Percentiles rank a stretch among this genome's conserved stretches.
These are phyloP conservation scores for Aporophyla lueneburgensis DNA, from an alignment of 2,888 invertebrate species.

Conservation along the genomic window DNA sequence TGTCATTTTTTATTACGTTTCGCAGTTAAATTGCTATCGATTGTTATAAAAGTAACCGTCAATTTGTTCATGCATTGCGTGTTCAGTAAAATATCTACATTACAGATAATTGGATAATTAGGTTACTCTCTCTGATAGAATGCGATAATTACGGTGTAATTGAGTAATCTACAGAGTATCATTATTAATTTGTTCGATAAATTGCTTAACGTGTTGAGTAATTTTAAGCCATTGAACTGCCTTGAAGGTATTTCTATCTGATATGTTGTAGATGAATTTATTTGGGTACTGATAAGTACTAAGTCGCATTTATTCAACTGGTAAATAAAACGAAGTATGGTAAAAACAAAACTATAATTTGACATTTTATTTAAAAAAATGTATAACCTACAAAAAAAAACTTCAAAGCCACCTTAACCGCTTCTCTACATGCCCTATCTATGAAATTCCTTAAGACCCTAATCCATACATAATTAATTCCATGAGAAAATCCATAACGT, in stretches of 20 bases:
- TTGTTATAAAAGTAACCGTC: constrained; percentile 30
- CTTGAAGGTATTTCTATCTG: constrained; percentile 16
- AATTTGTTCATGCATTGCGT: constrained; percentile 44
- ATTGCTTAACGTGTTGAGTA: constrained; percentile 31
- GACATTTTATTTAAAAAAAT: too few species aligned
- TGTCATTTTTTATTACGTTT: constrained; percentile 8
- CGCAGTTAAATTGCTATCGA: constrained; percentile 14
- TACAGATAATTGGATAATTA: constrained; percentile 60
- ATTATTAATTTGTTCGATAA: constrained; percentile 35
- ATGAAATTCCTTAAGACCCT: background rate
- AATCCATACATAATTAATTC: background rate
- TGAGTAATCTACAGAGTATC: constrained; percentile 46
- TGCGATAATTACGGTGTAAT: constrained; percentile 58
- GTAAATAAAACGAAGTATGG: background rate
- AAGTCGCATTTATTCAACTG: background rate
- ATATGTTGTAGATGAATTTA: background rate
- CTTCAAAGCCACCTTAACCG: too few species aligned
- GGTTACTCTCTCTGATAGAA: constrained; percentile 67
- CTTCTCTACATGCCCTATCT: background rate
- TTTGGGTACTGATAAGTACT: background rate
- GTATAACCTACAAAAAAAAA: too few species aligned
- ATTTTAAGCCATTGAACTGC: constrained; percentile 37
- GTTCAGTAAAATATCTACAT: constrained; percentile 33
- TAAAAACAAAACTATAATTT: too few species aligned
- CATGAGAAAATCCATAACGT: background rate